Percentiles rank a stretch among this genome's conserved stretches.
These are phyloP conservation scores for Chelon labrosus DNA, from an alignment of 2,797 vertebrate species.

Conservation along the genomic window DNA sequence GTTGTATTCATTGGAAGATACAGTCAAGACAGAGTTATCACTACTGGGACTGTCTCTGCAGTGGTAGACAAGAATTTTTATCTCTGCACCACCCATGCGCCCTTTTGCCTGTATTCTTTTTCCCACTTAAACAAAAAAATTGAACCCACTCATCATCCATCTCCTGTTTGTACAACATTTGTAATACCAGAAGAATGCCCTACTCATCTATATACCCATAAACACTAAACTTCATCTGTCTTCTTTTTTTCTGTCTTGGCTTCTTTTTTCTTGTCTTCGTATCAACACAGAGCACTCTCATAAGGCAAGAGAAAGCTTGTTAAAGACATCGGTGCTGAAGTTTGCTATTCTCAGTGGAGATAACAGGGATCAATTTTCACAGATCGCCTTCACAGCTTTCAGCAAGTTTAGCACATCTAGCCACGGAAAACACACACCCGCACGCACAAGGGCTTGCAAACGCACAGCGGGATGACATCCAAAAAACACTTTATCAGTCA, in stretches of 20 bases:
- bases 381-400: constrained; percentile 63
- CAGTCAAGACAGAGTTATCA: neutral
- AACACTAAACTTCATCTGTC: constrained; percentile 8
- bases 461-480: constrained; percentile 28
- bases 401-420: constrained; percentile 37
- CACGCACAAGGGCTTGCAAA: constrained; percentile 16
- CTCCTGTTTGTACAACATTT: constrained; percentile 2
- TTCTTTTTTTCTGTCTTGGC: neutral
- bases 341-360: constrained; percentile 64
- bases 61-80: constrained; percentile 1
- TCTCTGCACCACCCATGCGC: constrained; percentile 6
- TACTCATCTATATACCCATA: constrained; percentile 15
- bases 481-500: constrained; percentile 46
- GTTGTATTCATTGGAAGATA: neutral
- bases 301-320: constrained; percentile 51
- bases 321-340: constrained; percentile 73
- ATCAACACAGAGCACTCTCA: constrained; percentile 40
- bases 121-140: neutral
- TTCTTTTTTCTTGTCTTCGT: constrained; percentile 21
- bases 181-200: neutral
- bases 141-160: constrained; percentile 22
- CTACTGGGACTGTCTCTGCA: constrained; percentile 1
- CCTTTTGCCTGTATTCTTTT: neutral
- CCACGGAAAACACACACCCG: constrained; percentile 29
- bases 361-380: constrained; percentile 76